phyloP scores from a whole-genome alignment of 2,797 vertebrate species.

The Phoxinus dragarum region DNA sequence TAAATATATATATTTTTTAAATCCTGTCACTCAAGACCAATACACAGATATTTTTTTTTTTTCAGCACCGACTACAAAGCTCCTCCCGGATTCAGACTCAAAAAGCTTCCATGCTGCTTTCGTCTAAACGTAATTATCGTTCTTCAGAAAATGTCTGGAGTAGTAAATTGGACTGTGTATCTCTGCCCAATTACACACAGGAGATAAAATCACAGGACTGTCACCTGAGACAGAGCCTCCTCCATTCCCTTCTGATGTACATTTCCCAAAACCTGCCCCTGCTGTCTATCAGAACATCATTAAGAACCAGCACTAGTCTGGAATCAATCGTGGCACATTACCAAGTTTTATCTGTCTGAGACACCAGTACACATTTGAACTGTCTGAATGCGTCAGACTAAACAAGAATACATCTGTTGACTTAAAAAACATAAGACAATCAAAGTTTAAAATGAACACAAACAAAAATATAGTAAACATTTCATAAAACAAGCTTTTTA shows the following conservation, averaged over 20 bases:
- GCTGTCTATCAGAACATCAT: constrained; percentile 44
- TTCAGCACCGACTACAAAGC: constrained; percentile 26
- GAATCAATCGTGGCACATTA: constrained; percentile 44
- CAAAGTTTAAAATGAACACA: neutral
- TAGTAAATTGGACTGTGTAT: constrained; percentile 69
- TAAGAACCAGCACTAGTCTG: neutral
- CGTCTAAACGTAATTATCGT: constrained; percentile 67
- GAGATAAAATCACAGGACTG: constrained; percentile 72
- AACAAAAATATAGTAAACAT: neutral
- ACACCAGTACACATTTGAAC: neutral
- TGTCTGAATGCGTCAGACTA: neutral
- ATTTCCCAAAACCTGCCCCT: constrained; percentile 46
- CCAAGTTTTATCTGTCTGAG: neutral
- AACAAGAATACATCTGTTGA: neutral
- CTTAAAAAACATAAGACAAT: neutral
- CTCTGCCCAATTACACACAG: constrained; percentile 71
- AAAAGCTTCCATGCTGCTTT: constrained; percentile 58
- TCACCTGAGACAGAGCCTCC: constrained; percentile 66
- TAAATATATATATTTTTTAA: too few species aligned
- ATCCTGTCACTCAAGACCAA: neutral
- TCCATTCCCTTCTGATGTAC: constrained; percentile 67
- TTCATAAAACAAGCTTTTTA: neutral
- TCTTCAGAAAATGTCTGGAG: constrained; percentile 60
- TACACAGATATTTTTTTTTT: constrained; percentile 42
- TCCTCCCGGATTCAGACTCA: constrained; percentile 60